Evolutionary conservation across 2,113 vertebrate species (phyloP).

Genomic region (Anolis carolinensis): DNA sequence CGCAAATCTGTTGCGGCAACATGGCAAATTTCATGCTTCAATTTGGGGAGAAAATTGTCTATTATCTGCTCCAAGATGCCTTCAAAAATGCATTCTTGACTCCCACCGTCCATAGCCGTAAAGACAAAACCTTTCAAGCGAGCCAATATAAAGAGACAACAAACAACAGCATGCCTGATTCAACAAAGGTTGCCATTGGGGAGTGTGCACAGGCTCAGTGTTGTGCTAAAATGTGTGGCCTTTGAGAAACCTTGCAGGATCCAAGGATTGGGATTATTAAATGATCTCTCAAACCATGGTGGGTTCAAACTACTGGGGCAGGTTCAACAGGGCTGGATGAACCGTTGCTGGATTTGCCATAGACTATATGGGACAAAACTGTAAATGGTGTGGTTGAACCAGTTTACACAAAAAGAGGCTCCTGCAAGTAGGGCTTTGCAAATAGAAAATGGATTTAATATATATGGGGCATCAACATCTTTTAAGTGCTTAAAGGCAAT

Average conservation of each 20-base stretch:
- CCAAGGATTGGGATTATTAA: not conserved
- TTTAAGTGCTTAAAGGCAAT: no score
- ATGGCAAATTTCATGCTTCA: slow-evolving; percentile 47
- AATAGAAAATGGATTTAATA: no score
- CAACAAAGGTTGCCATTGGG: slow-evolving; percentile 14
- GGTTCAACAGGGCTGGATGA: not conserved
- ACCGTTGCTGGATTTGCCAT: no score
- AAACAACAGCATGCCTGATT: not conserved
- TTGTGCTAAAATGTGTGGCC: not conserved
- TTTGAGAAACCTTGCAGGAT: not conserved
- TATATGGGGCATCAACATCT: no score
- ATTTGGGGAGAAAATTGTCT: slow-evolving; percentile 47
- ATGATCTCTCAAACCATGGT: not conserved
- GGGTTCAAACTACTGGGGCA: not conserved
- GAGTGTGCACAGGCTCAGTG: not conserved
- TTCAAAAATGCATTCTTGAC: slow-evolving; percentile 44
- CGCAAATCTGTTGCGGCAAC: slow-evolving; percentile 35
- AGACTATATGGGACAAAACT: no score
- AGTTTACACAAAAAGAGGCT: no score
- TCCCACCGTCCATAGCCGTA: slow-evolving; percentile 9
- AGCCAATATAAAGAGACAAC: not conserved
- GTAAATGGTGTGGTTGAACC: no score
- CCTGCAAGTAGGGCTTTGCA: no score
- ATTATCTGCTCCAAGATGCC: slow-evolving; percentile 23
- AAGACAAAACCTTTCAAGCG: not conserved